Evolutionary conservation across 2,797 vertebrate species (phyloP).

Genomic region (Girardinus metallicus): DNA sequence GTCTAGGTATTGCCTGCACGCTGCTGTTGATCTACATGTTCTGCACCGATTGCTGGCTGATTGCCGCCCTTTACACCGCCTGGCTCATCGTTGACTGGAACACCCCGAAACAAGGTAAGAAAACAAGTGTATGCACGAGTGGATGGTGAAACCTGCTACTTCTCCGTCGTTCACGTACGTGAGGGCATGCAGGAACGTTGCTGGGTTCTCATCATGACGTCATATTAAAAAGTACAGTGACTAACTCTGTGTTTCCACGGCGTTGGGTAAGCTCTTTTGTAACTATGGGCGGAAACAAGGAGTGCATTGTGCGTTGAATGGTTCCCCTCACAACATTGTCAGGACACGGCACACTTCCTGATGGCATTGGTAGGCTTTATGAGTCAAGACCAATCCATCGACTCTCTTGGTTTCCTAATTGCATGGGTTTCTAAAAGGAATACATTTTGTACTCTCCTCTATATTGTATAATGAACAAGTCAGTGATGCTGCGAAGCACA

Average conservation of each 20-base stretch:
- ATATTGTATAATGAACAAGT: neutral
- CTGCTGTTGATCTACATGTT: slow-evolving; percentile 89
- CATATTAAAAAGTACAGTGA: neutral
- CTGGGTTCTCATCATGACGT: neutral
- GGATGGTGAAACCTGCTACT: neutral
- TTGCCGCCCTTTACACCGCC: slow-evolving; percentile 89
- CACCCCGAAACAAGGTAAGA: slow-evolving; percentile 92
- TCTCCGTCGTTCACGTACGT: neutral
- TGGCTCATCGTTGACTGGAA: slow-evolving; percentile 98
- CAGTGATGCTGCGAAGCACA: neutral
- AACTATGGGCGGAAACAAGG: slow-evolving; percentile 16
- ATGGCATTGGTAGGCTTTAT: neutral
- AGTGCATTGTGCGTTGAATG: neutral
- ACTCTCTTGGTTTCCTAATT: neutral
- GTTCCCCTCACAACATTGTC: neutral
- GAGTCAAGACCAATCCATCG: neutral
- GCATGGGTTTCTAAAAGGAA: neutral
- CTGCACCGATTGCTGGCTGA: slow-evolving; percentile 93
- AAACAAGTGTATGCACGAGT: neutral
- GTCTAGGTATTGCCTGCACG: slow-evolving; percentile 86
- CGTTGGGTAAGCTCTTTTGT: slow-evolving; percentile 4
- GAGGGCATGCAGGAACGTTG: neutral
- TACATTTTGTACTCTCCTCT: neutral
- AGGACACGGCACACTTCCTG: neutral
- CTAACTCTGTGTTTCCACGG: neutral